Conservation (phyloP, 2,888 invertebrate species). For the Heliconius aoede region DNA sequence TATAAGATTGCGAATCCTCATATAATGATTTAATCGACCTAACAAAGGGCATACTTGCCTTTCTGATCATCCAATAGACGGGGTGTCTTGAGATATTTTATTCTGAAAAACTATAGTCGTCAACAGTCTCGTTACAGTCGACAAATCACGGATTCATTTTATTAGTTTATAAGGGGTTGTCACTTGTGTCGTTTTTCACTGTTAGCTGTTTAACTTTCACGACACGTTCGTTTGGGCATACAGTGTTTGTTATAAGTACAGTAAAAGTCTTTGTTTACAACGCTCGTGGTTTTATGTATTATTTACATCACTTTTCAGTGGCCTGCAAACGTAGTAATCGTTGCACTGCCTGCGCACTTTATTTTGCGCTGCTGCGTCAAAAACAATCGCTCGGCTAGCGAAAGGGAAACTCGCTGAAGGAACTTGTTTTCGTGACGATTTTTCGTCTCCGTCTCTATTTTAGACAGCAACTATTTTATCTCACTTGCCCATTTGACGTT, state of each 20-base stretch:
- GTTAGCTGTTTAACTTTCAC: slow-evolving; percentile 61
- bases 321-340: slow-evolving; percentile 79
- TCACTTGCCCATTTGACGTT: slow-evolving; percentile 65
- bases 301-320: slow-evolving; percentile 78
- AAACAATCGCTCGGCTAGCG: slow-evolving; percentile 58
- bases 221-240: slow-evolving; percentile 56
- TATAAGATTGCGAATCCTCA: slow-evolving; percentile 41
- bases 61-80: slow-evolving; percentile 81
- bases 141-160: slow-evolving; percentile 72
- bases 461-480: slow-evolving; percentile 53
- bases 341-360: slow-evolving; percentile 82
- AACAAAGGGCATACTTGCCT: slow-evolving; percentile 75
- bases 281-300: slow-evolving; percentile 66
- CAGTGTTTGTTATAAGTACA: slow-evolving; percentile 57
- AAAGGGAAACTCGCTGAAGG: slow-evolving; percentile 55
- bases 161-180: slow-evolving; percentile 57
- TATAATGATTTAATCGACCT: slow-evolving; percentile 46
- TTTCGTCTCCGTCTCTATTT: slow-evolving; percentile 67
- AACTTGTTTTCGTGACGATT: slow-evolving; percentile 51
- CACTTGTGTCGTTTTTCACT: slow-evolving; percentile 76
- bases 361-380: slow-evolving; percentile 80
- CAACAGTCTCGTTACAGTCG: slow-evolving; percentile 59
- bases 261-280: slow-evolving; percentile 67
- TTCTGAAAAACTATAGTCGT: slow-evolving; percentile 67
- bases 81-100: slow-evolving; percentile 70